phyloP scores from a whole-genome alignment of 2,888 invertebrate species.

The Nomada ferruginata region DNA sequence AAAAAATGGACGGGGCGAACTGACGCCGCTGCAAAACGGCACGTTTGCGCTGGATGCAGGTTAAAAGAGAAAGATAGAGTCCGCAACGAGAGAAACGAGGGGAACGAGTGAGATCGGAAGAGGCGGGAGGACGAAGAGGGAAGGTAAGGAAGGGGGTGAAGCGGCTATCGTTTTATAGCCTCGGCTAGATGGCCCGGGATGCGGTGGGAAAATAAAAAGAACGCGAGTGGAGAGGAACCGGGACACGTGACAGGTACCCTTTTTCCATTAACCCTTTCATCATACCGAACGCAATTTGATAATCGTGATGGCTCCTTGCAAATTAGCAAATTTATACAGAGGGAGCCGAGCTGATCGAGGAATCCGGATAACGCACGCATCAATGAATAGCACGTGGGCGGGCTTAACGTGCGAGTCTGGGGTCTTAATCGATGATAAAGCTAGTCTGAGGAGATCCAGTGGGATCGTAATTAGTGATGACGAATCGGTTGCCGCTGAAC shows the following conservation, averaged over 20 bases:
- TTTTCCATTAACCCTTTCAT: slow-evolving; percentile 74
- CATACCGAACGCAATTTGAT: slow-evolving; percentile 52
- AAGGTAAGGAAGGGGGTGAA: slow-evolving; percentile 47
- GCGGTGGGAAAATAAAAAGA: slow-evolving; percentile 76
- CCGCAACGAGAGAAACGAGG: slow-evolving; percentile 23
- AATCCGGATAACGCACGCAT: slow-evolving; percentile 37
- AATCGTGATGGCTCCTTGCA: neutral
- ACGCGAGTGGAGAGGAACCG: slow-evolving; percentile 36
- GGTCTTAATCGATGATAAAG: slow-evolving; percentile 68
- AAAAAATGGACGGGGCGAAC: slow-evolving; percentile 51
- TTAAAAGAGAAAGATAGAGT: slow-evolving; percentile 34
- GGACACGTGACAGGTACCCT: slow-evolving; percentile 71
- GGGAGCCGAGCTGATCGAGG: slow-evolving; percentile 43
- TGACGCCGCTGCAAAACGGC: slow-evolving; percentile 75
- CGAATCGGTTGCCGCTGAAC: slow-evolving; percentile 65
- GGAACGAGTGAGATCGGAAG: slow-evolving; percentile 20
- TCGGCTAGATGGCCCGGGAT: slow-evolving; percentile 77
- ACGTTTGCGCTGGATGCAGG: slow-evolving; percentile 70
- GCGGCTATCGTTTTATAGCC: slow-evolving; percentile 77
- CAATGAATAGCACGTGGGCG: slow-evolving; percentile 52
- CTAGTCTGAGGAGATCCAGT: slow-evolving; percentile 49
- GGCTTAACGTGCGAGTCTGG: slow-evolving; percentile 39
- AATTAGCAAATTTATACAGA: slow-evolving; percentile 23
- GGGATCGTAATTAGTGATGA: slow-evolving; percentile 42
- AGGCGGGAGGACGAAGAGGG: neutral